phyloP scores from a whole-genome alignment of 2,888 invertebrate genomes.

The Lithophane socia region DNA sequence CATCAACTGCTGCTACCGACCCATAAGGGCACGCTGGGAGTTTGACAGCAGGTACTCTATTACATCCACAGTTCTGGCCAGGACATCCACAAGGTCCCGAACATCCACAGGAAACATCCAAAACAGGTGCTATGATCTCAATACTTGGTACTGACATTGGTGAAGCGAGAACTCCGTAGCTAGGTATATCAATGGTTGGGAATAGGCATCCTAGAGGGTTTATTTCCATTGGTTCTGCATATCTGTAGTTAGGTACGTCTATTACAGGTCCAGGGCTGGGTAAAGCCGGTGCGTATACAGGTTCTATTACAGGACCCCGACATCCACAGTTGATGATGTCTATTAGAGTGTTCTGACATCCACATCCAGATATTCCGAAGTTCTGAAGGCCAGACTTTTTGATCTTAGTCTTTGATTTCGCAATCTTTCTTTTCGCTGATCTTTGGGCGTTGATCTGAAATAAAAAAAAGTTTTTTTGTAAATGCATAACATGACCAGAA shows the following conservation, averaged over 20 bases:
- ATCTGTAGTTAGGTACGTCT: constrained; percentile 61
- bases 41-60: constrained; percentile 54
- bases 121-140: constrained; percentile 38
- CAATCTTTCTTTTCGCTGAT: constrained; percentile 44
- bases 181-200: constrained; percentile 51
- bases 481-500: too few species aligned
- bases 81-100: constrained; percentile 60
- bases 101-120: constrained; percentile 54
- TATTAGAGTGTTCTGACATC: constrained; percentile 55
- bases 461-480: not conserved
- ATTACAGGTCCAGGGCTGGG: constrained; percentile 41
- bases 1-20: constrained; percentile 41
- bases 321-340: constrained; percentile 59
- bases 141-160: constrained; percentile 31
- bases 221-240: constrained; percentile 50
- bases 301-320: constrained; percentile 44
- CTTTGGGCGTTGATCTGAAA: constrained; percentile 59
- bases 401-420: constrained; percentile 45
- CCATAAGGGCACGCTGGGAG: constrained; percentile 49
- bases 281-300: constrained; percentile 30
- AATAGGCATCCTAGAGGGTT: constrained; percentile 56
- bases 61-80: constrained; percentile 53
- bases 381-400: constrained; percentile 22
- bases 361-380: constrained; percentile 40
- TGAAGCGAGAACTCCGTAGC: constrained; percentile 31